Conservation (phyloP, 1,140 invertebrate species). For the Gryon sp. region DNA sequence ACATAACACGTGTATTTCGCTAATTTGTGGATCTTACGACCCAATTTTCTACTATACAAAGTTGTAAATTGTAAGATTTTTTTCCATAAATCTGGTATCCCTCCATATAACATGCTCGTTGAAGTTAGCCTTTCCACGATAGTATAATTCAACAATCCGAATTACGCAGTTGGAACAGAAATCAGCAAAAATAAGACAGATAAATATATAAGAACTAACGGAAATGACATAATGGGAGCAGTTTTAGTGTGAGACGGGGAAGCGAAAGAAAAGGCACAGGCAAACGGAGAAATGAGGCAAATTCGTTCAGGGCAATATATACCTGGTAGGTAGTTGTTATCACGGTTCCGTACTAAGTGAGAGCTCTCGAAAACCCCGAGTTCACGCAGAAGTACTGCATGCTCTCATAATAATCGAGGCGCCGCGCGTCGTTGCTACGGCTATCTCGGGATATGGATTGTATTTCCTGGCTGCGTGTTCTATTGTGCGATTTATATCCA, state of each 20-base stretch:
- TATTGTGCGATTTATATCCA: slow-evolving; percentile 20
- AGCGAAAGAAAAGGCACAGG: slow-evolving; percentile 6
- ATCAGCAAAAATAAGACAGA: slow-evolving; percentile 33
- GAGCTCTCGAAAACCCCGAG: slow-evolving; percentile 67
- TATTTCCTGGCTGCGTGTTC: slow-evolving; percentile 34
- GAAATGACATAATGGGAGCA: slow-evolving; percentile 31
- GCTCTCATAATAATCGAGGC: slow-evolving; percentile 71
- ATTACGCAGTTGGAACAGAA: slow-evolving; percentile 12
- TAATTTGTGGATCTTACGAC: too few species aligned
- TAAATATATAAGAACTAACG: slow-evolving; percentile 34
- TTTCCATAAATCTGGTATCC: too few species aligned
- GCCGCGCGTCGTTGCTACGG: slow-evolving; percentile 23
- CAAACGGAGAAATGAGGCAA: slow-evolving; percentile 20
- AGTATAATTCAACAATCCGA: slow-evolving; percentile 49
- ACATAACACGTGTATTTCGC: too few species aligned
- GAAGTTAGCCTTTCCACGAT: slow-evolving; percentile 39
- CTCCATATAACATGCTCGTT: too few species aligned
- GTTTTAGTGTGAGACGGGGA: slow-evolving; percentile 21
- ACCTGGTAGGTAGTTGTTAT: slow-evolving; percentile 70
- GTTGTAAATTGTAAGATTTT: too few species aligned
- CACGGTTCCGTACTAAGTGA: slow-evolving; percentile 73
- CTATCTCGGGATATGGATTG: slow-evolving; percentile 35
- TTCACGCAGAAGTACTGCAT: slow-evolving; percentile 60
- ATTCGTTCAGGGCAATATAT: slow-evolving; percentile 55
- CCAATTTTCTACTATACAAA: too few species aligned